These are phyloP conservation scores for Caerostris darwini DNA, from an alignment of 1,140 invertebrate species.

Conservation along the genomic window DNA sequence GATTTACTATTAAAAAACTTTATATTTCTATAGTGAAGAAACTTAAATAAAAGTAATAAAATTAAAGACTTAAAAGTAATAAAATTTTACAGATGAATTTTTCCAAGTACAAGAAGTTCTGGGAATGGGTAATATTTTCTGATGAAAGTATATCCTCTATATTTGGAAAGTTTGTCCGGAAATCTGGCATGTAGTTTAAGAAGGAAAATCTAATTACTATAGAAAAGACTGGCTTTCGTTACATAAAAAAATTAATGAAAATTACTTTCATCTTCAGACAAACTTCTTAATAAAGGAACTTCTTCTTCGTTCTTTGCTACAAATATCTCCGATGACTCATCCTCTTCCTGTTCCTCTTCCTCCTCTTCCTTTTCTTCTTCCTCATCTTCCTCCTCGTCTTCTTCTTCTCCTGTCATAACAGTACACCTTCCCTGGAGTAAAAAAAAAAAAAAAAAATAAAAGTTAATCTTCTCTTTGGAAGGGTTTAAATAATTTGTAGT, in stretches of 20 bases:
- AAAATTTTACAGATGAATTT: too few species aligned
- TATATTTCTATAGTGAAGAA: too few species aligned
- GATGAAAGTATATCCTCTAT: too few species aligned
- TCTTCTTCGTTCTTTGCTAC: conserved; percentile 39
- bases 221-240: background rate
- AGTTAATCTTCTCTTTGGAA: too few species aligned
- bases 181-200: background rate
- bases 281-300: conserved; percentile 24
- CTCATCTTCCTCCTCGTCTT: background rate
- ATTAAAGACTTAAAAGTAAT: too few species aligned
- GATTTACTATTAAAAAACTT: too few species aligned
- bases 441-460: background rate
- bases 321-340: conserved; percentile 36
- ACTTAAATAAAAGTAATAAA: too few species aligned
- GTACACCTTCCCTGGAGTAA: conserved; percentile 26
- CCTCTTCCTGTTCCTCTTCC: background rate
- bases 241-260: background rate
- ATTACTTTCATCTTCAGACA: conserved; percentile 59
- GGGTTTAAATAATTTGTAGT: too few species aligned
- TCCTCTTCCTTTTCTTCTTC: background rate
- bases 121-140: too few species aligned
- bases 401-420: background rate
- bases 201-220: background rate
- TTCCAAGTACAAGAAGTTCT: too few species aligned
- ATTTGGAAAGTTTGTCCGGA: too few species aligned